Percentiles rank a stretch among this genome's conserved stretches.
Evolutionary conservation across 1,140 invertebrate genomes (phyloP).

Genomic region (Cotesia vestalis): DNA sequence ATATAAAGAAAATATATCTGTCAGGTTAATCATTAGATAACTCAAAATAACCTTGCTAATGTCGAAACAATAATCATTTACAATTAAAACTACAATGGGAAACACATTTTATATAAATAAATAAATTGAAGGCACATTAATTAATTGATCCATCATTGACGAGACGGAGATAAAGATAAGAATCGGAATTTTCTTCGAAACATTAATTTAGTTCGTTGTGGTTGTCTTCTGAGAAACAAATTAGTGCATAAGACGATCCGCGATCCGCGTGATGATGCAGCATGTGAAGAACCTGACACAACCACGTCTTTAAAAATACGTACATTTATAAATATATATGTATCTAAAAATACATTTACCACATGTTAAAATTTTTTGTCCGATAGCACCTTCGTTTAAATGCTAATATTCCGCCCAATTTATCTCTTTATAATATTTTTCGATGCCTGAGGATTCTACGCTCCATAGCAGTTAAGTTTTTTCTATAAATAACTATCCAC

Average conservation of each 20-base stretch:
- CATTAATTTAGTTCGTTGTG: constrained; percentile 1
- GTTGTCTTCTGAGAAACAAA: neutral
- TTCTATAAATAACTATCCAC: neutral
- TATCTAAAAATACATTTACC: neutral
- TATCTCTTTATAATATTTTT: constrained; percentile 43
- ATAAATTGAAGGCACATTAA: neutral
- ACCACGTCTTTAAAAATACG: too few relatives aligned
- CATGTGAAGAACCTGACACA: neutral
- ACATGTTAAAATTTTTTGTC: neutral
- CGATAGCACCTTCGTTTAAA: constrained; percentile 45
- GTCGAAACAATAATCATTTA: too few relatives aligned
- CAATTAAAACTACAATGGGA: too few relatives aligned
- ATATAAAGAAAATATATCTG: constrained; percentile 20
- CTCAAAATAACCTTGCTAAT: constrained; percentile 5
- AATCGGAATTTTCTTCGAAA: neutral
- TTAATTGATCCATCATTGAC: constrained; percentile 12
- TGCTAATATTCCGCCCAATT: constrained; percentile 44
- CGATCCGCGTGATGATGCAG: too few relatives aligned
- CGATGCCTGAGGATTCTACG: neutral
- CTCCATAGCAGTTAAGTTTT: neutral
- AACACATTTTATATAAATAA: too few relatives aligned
- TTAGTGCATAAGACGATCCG: too few relatives aligned
- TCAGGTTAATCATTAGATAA: neutral
- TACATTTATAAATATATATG: neutral
- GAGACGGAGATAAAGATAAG: neutral